A percentile compares a stretch with the other conserved stretches of the same genome.
phyloP scores from a whole-genome alignment of 2,797 vertebrate species.

The Pterois miles region DNA sequence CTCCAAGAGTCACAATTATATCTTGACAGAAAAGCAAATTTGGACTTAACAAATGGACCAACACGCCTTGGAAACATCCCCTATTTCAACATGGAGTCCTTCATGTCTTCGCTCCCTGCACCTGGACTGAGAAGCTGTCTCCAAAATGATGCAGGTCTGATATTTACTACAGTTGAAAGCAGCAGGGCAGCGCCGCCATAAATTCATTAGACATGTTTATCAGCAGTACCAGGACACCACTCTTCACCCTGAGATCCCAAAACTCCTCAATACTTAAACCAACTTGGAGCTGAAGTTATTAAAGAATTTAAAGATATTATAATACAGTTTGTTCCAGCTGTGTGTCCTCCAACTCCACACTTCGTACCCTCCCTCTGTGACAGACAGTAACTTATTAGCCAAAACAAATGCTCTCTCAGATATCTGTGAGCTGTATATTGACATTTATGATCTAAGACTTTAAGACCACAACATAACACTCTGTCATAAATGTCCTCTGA shows the following conservation, averaged over 20 bases:
- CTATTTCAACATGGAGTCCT: neutral
- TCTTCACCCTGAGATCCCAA: neutral
- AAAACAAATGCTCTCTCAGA: neutral
- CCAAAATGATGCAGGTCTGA: neutral
- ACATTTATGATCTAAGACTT: neutral
- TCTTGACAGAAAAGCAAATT: neutral
- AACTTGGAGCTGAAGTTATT: neutral
- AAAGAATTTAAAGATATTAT: too few relatives aligned
- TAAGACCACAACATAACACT: neutral
- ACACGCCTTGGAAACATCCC: neutral
- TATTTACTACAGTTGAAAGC: neutral
- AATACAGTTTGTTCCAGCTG: neutral
- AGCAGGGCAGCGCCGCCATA: neutral
- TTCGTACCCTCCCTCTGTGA: neutral
- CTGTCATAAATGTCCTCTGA: neutral
- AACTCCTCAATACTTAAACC: neutral
- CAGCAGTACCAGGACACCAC: neutral
- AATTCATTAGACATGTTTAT: neutral
- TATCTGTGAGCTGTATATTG: neutral
- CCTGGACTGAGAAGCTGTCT: neutral
- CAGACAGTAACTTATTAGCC: neutral
- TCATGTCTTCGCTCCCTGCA: neutral
- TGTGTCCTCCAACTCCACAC: neutral
- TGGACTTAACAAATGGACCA: neutral
- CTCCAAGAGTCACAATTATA: neutral